These are phyloP conservation scores for Gracilinanus agilis DNA, from an alignment of 2,113 vertebrate genomes.

Conservation along the genomic window DNA sequence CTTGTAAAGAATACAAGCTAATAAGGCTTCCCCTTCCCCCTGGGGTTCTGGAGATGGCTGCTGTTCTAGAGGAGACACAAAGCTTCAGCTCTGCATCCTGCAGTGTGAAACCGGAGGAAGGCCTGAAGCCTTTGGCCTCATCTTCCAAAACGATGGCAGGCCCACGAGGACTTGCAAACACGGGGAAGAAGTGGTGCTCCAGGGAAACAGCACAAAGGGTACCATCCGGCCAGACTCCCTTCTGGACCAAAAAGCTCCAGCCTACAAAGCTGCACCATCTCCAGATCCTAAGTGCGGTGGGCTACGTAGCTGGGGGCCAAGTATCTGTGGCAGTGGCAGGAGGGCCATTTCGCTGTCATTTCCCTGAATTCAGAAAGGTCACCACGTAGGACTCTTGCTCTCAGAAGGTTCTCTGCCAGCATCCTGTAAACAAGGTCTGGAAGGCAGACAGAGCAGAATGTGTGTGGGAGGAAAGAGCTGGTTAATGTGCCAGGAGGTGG, in stretches of 20 bases:
- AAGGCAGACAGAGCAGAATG: not conserved
- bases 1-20: not conserved
- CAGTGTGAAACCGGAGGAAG: not conserved
- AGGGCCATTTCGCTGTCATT: not conserved
- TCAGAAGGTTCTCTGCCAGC: not conserved
- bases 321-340: not conserved
- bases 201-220: not conserved
- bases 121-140: not conserved
- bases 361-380: not conserved
- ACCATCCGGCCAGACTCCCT: too few relatives aligned
- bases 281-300: not conserved
- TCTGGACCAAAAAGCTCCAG: not conserved
- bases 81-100: not conserved
- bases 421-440: not conserved
- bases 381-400: not conserved
- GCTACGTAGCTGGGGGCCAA: fast-evolving
- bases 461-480: not conserved
- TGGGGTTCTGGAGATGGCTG: not conserved
- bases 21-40: not conserved
- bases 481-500: not conserved
- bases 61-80: not conserved
- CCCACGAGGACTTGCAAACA: not conserved
- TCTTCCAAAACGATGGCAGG: fast-evolving
- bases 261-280: not conserved
- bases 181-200: not conserved